Percentiles rank a stretch among this genome's conserved stretches.
Conservation (phyloP, 2,797 vertebrate genomes). For the Cryptoprocta ferox region DNA sequence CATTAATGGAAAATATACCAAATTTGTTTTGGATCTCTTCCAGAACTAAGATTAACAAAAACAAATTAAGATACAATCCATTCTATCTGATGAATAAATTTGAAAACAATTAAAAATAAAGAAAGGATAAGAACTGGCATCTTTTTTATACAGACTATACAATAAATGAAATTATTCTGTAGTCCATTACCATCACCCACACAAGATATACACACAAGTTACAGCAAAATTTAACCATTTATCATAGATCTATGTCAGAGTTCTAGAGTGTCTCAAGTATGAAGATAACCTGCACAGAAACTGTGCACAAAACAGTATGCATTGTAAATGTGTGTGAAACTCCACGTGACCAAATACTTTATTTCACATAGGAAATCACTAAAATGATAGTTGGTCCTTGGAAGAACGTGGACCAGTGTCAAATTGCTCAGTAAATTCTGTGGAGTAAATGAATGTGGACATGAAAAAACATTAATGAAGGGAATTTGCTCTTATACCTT, state of each 20-base stretch:
- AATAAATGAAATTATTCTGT: conserved; percentile 34
- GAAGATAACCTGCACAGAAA: not conserved
- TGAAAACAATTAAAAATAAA: not conserved
- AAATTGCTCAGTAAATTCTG: not conserved
- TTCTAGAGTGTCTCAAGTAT: not conserved
- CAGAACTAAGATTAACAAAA: conserved; percentile 36
- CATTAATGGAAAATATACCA: conserved; percentile 12
- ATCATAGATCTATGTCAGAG: conserved; percentile 14
- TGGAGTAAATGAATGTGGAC: not conserved
- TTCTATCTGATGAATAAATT: conserved; percentile 17
- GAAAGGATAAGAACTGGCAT: not conserved
- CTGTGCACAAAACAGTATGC: conserved; percentile 6
- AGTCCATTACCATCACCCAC: not conserved
- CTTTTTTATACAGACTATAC: not conserved
- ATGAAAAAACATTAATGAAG: not conserved
- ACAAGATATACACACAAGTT: not conserved
- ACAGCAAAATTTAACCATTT: not conserved
- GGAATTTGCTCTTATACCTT: not conserved
- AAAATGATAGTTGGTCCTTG: not conserved
- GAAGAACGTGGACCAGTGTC: not conserved
- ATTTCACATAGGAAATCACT: not conserved
- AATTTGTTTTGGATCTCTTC: conserved; percentile 25
- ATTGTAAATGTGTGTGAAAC: conserved; percentile 11
- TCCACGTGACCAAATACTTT: not conserved
- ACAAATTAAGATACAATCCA: conserved; percentile 8